Evolutionary conservation across 2,888 invertebrate species (phyloP).

Genomic region (Oasisia sp.): DNA sequence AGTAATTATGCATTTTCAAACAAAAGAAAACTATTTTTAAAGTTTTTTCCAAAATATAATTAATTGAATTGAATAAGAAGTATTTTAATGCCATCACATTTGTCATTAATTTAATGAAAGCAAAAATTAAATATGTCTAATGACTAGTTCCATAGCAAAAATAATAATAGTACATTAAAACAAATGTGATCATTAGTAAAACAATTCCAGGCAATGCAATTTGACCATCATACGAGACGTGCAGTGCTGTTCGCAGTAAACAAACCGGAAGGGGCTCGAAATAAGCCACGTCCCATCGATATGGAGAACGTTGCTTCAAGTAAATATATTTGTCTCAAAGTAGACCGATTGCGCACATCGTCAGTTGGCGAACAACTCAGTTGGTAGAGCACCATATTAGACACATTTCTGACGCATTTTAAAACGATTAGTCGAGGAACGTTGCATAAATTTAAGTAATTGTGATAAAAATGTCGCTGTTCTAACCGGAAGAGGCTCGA

Average conservation of each 20-base stretch:
- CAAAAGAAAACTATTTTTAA: no score
- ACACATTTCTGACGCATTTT: not conserved
- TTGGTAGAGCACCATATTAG: not conserved
- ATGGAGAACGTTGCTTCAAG: not conserved
- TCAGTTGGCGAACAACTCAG: not conserved
- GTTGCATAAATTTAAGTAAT: not conserved
- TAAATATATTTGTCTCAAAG: not conserved
- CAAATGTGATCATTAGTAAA: not conserved
- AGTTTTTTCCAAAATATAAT: no score
- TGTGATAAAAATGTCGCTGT: not conserved
- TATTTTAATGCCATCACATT: no score
- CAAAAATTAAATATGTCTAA: no score
- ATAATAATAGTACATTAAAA: no score
- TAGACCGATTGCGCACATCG: not conserved
- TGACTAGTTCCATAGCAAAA: no score
- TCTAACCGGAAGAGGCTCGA: not conserved
- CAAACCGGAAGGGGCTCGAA: constrained; percentile 9
- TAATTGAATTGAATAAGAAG: no score
- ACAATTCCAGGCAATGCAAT: not conserved
- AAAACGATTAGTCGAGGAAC: not conserved
- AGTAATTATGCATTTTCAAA: no score
- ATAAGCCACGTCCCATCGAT: not conserved
- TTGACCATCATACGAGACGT: not conserved
- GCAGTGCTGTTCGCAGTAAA: not conserved
- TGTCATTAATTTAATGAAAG: no score